A percentile compares a stretch with the other conserved stretches of the same genome.
Conservation (phyloP, 64 coral and sea anemone genomes). For the Exaiptasia diaphana region DNA sequence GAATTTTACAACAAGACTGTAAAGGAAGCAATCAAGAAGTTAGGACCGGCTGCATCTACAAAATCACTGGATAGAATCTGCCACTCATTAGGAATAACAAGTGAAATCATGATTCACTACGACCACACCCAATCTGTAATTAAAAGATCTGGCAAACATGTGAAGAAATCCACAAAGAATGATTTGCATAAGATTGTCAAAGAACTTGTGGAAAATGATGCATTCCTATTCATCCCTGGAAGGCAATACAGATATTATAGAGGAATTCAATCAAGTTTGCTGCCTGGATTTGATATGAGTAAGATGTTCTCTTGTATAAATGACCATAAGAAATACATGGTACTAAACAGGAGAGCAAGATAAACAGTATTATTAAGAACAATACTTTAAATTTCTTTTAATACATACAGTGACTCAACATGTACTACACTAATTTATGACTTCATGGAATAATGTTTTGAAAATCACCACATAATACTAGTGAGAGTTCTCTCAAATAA, state of each 20-base stretch:
- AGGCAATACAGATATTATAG: conserved; percentile 31
- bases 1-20: conserved; percentile 44
- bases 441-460: no score
- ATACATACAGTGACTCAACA: no score
- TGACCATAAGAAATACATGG: conserved; percentile 2
- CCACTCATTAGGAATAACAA: conserved; percentile 19
- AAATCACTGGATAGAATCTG: conserved; percentile 38
- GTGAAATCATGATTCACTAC: not conserved
- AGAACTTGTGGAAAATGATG: conserved; percentile 1
- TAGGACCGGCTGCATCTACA: conserved; percentile 20
- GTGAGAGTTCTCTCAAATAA: no score
- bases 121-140: conserved; percentile 18
- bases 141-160: conserved; percentile 38
- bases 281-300: conserved; percentile 26
- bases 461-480: no score
- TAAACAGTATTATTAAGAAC: no score
- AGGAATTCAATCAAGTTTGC: conserved; percentile 5
- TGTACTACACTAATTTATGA: no score
- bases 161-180: conserved; percentile 4
- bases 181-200: conserved; percentile 47
- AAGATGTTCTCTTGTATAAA: conserved; percentile 44
- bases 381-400: no score
- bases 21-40: conserved; percentile 50
- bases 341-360: not conserved
- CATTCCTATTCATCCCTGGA: not conserved